Base-by-base conservation (phyloP, 2,888 invertebrate species). In the Germaria angustata region DNA sequence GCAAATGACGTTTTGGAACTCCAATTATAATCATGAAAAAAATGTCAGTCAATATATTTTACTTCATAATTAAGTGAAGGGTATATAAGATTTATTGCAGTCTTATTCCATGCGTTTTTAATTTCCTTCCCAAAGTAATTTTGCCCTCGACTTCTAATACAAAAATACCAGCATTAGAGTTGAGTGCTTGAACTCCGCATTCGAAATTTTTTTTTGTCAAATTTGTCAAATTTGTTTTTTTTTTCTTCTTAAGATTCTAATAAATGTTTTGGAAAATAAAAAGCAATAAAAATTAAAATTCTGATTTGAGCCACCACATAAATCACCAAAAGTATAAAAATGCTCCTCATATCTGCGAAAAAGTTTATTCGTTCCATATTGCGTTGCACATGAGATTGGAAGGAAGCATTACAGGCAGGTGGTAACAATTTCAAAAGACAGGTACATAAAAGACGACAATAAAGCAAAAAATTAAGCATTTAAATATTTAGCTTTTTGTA, bases 311-410 rank as follows among this genome's bases (percentile, higher is more conserved):
- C 36, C 55, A 61, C 36, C 55, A 15, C 39, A 68, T 80, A 80
- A 80, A 73, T 80, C 68, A 75, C 20, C 3, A 24, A 8, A 44
- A 65, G 13, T 44, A 46, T 75, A 34, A 65, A 75, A 55, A 36
- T 44, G 34, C 22, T 75, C 36, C 36, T 28, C 0, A 4, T 17
- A 8, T 5, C 7, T 7, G 39, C 1, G 8, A 59, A 49, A 44
- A 34, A 32, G 5, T 44, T 57, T n/a, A 15, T 11, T 15, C 46
- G 7, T 15, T 46, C 1, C 7, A 22, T 6, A 9, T 20, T 11
- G 4, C 34, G 11, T 36, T 39, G 7, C 9, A 32, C 32, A 39
- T 15, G 53, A 9, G 22, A 24, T 61, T 51, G 24, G n/a, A 5
- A 36, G 15, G 34, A 61, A 44, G 11, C 15, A 20, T 9, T 51